Base-by-base conservation (phyloP, 2,113 vertebrate genomes). In the Zosterops borbonicus region DNA sequence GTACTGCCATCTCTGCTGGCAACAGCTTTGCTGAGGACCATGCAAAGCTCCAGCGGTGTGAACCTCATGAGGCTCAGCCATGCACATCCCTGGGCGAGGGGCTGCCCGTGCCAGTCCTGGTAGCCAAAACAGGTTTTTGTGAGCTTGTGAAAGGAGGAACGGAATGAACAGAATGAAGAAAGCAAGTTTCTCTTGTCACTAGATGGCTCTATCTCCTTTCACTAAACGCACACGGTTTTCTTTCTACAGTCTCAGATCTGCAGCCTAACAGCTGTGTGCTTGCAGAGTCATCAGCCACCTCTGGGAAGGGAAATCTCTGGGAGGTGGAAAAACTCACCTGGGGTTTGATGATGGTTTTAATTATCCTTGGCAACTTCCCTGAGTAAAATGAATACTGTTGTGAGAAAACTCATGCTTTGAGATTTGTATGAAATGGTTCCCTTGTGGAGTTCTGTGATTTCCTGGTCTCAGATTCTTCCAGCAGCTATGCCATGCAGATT, bases 181-280 rank as follows among this genome's bases (percentile, higher is more conserved):
- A 3, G 2, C 29, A 55, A n/a, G 5, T 79, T 89, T 76, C 60
- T 85, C 23, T 77, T 59, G 96, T 97, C 98, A 97, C 97, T 92
- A 98, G 98, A 85, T 98, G 98, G 97, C 98, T 89, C 97, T 96
- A 42, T 85, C 22, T 65, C 68, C 87, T 94, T 95, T 96, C 49
- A 44, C 31, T 87, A 88, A 83, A 68, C 0, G 0, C 39, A 21
- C 12, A 59, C 0, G 0, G 29, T 47, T 94, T 89, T 50, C 50
- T 29, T 63, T 75, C 62, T 17, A 39, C 2, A 5, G 52, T 16
- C 29, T 39, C 81, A 47, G 39, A 52, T 9, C 49, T 28, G 67
- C 39, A 56, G 35, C 46, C 41, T 55, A 60, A n/a, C 49, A 68
- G 23, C 50, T 83, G 3, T 37, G 20, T 4, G 5, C 25, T 65